phyloP scores from a whole-genome alignment of 1,140 invertebrate genomes.

The Drosophila micromelanica region DNA sequence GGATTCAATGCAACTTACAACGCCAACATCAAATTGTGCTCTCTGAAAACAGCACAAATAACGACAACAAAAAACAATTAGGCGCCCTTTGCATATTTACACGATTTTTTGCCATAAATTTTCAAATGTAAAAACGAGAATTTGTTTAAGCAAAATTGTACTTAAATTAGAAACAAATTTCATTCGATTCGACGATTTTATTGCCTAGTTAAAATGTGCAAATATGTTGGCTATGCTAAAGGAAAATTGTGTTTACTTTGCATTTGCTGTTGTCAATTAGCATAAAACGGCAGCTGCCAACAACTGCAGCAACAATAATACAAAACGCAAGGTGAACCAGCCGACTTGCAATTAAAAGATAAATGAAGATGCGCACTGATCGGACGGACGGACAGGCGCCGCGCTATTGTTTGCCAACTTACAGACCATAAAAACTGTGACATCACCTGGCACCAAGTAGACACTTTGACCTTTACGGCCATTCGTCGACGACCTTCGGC shows the following conservation, averaged over 20 bases:
- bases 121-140: conserved; percentile 31
- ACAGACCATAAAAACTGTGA: conserved; percentile 59
- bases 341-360: conserved; percentile 67
- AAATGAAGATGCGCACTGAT: conserved; percentile 68
- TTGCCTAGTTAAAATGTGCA: conserved; percentile 62
- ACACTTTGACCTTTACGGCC: conserved; percentile 72
- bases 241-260: conserved; percentile 62
- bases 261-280: conserved; percentile 69
- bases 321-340: conserved; percentile 68
- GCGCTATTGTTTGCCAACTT: conserved; percentile 63
- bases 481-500: conserved; percentile 48
- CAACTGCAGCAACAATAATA: conserved; percentile 19
- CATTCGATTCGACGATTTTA: conserved; percentile 59
- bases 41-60: conserved; percentile 10
- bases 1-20: not conserved
- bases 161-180: conserved; percentile 9
- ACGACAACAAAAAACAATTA: conserved; percentile 20
- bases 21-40: conserved; percentile 14
- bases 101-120: conserved; percentile 75
- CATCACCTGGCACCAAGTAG: conserved; percentile 52
- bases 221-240: conserved; percentile 42
- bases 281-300: conserved; percentile 54
- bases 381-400: conserved; percentile 6
- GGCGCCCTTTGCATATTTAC: conserved; percentile 61
- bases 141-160: conserved; percentile 5